Percentiles rank a stretch among this genome's conserved stretches.
These are phyloP conservation scores for Spilosoma lubricipeda DNA, from an alignment of 2,888 invertebrate species.

Conservation along the genomic window DNA sequence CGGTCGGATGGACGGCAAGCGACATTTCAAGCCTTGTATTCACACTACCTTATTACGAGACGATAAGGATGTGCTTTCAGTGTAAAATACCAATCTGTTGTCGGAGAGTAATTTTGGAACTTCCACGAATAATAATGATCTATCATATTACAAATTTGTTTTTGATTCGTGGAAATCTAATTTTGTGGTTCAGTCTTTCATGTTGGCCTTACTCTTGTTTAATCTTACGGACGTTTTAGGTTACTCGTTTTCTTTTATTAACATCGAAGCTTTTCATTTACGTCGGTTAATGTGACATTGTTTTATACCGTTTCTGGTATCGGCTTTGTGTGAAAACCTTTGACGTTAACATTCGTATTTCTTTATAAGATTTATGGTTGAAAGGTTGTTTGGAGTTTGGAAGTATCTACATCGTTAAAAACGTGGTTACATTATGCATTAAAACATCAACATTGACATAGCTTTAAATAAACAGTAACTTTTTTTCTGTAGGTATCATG, in stretches of 20 bases:
- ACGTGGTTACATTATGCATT: neutral
- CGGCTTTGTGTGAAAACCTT: conserved; percentile 30
- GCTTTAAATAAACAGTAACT: neutral
- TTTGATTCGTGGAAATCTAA: conserved; percentile 83
- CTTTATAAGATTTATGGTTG: neutral
- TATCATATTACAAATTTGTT: conserved; percentile 83
- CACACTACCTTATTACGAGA: conserved; percentile 48
- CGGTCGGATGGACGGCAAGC: conserved; percentile 76
- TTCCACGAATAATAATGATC: conserved; percentile 76
- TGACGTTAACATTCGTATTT: neutral
- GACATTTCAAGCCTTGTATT: conserved; percentile 56
- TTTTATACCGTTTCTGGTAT: conserved; percentile 41
- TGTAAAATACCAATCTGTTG: conserved; percentile 52
- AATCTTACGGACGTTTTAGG: conserved; percentile 61
- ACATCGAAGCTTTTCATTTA: conserved; percentile 39
- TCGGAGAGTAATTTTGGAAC: conserved; percentile 71
- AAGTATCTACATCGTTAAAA: neutral
- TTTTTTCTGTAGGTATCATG: neutral
- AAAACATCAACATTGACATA: neutral
- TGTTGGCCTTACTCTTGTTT: conserved; percentile 65
- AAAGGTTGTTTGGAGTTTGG: neutral
- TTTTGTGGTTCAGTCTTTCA: conserved; percentile 70
- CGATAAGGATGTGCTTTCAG: conserved; percentile 58
- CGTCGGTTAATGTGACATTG: conserved; percentile 42
- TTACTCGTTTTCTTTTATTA: conserved; percentile 56